A percentile compares a stretch with the other conserved stretches of the same genome.
Evolutionary conservation across 2,888 invertebrate species (phyloP).

Genomic region (Cryptocheilus praepositus): DNA sequence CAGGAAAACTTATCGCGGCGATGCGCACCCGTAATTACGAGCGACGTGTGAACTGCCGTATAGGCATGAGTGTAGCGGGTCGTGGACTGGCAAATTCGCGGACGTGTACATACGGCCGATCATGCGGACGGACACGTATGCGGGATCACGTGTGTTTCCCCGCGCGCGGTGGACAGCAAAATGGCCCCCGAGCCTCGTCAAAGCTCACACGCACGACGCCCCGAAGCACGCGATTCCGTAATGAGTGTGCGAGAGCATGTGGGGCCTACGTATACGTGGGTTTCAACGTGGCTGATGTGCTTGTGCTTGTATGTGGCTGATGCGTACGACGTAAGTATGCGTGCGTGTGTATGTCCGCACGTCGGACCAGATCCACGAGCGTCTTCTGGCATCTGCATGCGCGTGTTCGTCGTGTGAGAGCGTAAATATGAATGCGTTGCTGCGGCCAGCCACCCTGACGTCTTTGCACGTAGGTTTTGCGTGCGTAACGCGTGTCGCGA

Average conservation of each 20-base stretch:
- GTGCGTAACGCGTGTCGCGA: not conserved
- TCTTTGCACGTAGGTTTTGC: constrained; percentile 4
- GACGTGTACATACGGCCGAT: not conserved
- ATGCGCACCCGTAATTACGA: constrained; percentile 22
- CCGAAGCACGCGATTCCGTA: constrained; percentile 62
- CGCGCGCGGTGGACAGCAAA: constrained; percentile 57
- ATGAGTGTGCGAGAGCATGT: no score
- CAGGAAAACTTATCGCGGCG: constrained; percentile 6
- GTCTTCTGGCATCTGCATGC: no score
- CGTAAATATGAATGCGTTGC: not conserved
- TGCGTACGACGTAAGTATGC: not conserved
- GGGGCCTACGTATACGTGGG: no score
- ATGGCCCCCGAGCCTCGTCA: constrained; percentile 61
- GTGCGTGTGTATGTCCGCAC: not conserved
- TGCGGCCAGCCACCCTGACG: not conserved
- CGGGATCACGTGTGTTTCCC: constrained; percentile 8
- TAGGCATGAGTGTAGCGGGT: constrained; percentile 13
- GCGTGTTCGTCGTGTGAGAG: not conserved
- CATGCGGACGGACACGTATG: constrained; percentile 3
- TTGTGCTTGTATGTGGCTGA: constrained; percentile 11
- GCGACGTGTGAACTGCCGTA: constrained; percentile 14
- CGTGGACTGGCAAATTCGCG: constrained; percentile 5
- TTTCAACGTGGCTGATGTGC: constrained; percentile 38
- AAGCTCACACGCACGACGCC: constrained; percentile 58
- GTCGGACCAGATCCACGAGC: no score